These are phyloP conservation scores for Plestiodon gilberti DNA, from an alignment of 2,113 vertebrate genomes.

Conservation along the genomic window DNA sequence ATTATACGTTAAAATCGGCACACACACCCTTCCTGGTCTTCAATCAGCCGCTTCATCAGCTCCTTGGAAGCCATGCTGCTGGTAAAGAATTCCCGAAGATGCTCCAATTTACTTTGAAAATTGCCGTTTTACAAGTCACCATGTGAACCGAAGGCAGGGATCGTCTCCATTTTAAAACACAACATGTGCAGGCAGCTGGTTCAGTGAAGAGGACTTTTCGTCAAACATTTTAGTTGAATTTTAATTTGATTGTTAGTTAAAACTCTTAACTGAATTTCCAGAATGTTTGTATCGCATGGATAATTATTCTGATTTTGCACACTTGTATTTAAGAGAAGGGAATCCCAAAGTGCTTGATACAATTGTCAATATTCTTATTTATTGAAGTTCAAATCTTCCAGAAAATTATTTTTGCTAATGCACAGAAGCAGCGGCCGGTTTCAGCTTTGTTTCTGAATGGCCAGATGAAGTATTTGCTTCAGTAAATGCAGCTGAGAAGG, in stretches of 20 bases:
- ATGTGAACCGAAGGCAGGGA: slow-evolving; percentile 8
- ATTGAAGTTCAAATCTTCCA: neutral
- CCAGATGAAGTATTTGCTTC: neutral
- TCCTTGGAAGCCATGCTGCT: slow-evolving; percentile 42
- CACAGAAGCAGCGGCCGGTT: neutral
- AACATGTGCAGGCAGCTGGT: slow-evolving; percentile 17
- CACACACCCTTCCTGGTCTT: slow-evolving; percentile 13
- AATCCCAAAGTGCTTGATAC: neutral
- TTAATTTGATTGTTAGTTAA: slow-evolving; percentile 34
- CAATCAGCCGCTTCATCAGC: slow-evolving; percentile 57
- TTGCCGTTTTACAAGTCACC: slow-evolving; percentile 41
- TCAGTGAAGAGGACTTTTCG: slow-evolving; percentile 12
- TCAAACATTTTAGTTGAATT: neutral
- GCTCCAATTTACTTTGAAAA: slow-evolving; percentile 8
- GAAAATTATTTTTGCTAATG: neutral
- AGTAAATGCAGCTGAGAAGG: neutral
- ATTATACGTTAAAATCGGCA: slow-evolving; percentile 31
- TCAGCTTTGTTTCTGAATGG: neutral
- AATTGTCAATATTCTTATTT: neutral
- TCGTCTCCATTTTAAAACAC: slow-evolving; percentile 48
- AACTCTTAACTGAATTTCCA: slow-evolving; percentile 34
- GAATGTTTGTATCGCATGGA: slow-evolving; percentile 37
- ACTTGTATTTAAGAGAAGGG: slow-evolving; percentile 37
- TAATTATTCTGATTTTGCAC: slow-evolving; percentile 58
- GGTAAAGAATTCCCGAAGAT: slow-evolving; percentile 50